phyloP scores from a whole-genome alignment of 2,797 vertebrate species.

The Nannoperca obscura region DNA sequence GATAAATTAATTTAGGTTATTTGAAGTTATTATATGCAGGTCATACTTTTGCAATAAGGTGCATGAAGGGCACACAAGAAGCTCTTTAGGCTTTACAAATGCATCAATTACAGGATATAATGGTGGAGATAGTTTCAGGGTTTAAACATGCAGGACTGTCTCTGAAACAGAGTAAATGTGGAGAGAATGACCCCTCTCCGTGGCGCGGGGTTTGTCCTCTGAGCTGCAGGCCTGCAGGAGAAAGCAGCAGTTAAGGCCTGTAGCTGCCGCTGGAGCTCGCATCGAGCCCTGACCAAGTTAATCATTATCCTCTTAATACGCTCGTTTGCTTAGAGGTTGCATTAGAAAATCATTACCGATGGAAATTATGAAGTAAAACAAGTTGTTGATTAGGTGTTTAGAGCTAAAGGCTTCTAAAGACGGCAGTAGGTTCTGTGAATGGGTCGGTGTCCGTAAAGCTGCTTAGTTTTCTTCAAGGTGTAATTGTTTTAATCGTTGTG shows the following conservation, averaged over 20 bases:
- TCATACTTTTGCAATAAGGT: background rate
- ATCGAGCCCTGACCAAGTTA: slow-evolving; percentile 79
- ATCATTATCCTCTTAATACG: slow-evolving; percentile 81
- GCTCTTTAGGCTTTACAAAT: background rate
- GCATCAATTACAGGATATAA: background rate
- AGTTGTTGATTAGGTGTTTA: slow-evolving; percentile 84
- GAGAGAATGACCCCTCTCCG: background rate
- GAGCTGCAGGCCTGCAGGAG: slow-evolving; percentile 4
- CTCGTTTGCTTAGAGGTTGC: slow-evolving; percentile 76
- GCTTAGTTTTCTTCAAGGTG: background rate
- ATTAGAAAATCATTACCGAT: slow-evolving; percentile 88
- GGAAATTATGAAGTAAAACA: slow-evolving; percentile 82
- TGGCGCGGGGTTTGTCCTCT: no score
- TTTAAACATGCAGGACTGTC: background rate
- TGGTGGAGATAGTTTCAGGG: background rate
- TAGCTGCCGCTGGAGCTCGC: slow-evolving; percentile 44
- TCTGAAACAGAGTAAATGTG: background rate
- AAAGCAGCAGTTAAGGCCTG: background rate
- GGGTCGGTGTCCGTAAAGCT: background rate
- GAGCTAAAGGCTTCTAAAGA: slow-evolving; percentile 85
- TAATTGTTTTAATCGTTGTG: background rate
- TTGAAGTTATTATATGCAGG: background rate
- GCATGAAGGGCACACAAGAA: background rate
- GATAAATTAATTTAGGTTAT: background rate
- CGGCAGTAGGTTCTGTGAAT: slow-evolving; percentile 16